These are phyloP conservation scores for Lycia hirtaria DNA, from an alignment of 2,888 invertebrate species.

Conservation along the genomic window DNA sequence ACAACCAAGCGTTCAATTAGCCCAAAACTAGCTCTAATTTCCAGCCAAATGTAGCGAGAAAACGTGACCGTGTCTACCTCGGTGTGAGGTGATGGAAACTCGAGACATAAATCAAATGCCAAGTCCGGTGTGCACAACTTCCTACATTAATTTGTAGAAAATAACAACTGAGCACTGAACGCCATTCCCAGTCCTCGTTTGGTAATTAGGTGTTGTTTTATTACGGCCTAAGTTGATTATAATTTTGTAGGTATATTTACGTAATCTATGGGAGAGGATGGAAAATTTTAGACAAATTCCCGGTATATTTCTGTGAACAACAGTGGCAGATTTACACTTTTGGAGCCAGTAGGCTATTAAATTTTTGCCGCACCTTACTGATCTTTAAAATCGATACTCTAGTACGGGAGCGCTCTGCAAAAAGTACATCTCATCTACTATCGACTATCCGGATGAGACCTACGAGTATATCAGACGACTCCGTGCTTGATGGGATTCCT, in stretches of 20 bases:
- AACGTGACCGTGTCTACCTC: slow-evolving; percentile 37
- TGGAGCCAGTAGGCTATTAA: too few relatives aligned
- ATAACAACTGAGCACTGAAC: slow-evolving; percentile 45
- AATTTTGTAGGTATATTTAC: neutral
- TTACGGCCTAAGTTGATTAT: slow-evolving; percentile 22
- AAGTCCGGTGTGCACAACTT: slow-evolving; percentile 52
- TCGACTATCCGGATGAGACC: too few relatives aligned
- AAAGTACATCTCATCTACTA: too few relatives aligned
- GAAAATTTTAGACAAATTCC: neutral
- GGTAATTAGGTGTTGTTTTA: slow-evolving; percentile 26
- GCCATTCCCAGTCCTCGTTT: slow-evolving; percentile 31
- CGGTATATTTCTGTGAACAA: neutral
- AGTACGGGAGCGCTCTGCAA: too few relatives aligned
- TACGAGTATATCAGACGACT: too few relatives aligned
- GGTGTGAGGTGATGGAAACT: slow-evolving; percentile 46
- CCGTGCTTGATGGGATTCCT: too few relatives aligned
- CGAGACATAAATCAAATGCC: slow-evolving; percentile 56
- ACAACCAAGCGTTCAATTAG: slow-evolving; percentile 9
- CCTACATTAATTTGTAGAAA: slow-evolving; percentile 55
- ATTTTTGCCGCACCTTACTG: too few relatives aligned
- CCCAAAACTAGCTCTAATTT: slow-evolving; percentile 11
- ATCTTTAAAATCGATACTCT: too few relatives aligned
- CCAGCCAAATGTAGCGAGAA: slow-evolving; percentile 40
- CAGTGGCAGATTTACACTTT: too few relatives aligned
- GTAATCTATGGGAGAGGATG: neutral